Evolutionary conservation across 1,140 invertebrate genomes (phyloP).

Genomic region (Tetraneura akinire): DNA sequence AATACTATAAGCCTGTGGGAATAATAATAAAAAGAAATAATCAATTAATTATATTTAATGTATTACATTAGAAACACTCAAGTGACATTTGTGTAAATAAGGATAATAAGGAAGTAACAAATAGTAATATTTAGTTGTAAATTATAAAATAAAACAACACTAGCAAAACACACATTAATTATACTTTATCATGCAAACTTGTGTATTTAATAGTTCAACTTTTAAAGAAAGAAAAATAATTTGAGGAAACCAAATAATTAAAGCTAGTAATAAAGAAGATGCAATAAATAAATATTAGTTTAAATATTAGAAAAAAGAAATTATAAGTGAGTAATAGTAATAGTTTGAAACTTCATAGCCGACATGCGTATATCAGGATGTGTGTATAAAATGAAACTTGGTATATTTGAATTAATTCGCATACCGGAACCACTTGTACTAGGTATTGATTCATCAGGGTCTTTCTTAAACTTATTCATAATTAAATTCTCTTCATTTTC

Average conservation of each 20-base stretch:
- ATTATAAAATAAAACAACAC: constrained; percentile 14
- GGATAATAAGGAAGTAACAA: background rate
- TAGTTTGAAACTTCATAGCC: constrained; percentile 31
- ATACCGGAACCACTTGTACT: constrained; percentile 49
- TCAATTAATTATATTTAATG: background rate
- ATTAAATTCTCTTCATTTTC: constrained; percentile 27
- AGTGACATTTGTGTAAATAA: background rate
- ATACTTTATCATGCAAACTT: background rate
- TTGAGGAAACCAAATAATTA: constrained; percentile 12
- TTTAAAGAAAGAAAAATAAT: background rate
- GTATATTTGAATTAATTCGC: constrained; percentile 49
- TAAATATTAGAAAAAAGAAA: background rate
- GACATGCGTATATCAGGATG: constrained; percentile 34
- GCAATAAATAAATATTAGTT: constrained; percentile 23
- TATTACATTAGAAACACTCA: background rate
- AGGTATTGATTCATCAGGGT: constrained; percentile 15
- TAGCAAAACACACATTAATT: background rate
- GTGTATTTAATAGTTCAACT: constrained; percentile 1
- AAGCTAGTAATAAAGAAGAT: constrained; percentile 29
- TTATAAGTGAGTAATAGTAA: constrained; percentile 38
- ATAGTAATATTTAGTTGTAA: constrained; percentile 3
- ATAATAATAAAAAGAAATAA: background rate
- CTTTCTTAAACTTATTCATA: background rate
- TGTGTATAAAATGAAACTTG: constrained; percentile 34
- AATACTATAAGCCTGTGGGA: background rate